Evolutionary conservation across 2,113 vertebrate species (phyloP), one percentile per base, ranked within the genome.

Genomic region (Ascaphus truei): DNA sequence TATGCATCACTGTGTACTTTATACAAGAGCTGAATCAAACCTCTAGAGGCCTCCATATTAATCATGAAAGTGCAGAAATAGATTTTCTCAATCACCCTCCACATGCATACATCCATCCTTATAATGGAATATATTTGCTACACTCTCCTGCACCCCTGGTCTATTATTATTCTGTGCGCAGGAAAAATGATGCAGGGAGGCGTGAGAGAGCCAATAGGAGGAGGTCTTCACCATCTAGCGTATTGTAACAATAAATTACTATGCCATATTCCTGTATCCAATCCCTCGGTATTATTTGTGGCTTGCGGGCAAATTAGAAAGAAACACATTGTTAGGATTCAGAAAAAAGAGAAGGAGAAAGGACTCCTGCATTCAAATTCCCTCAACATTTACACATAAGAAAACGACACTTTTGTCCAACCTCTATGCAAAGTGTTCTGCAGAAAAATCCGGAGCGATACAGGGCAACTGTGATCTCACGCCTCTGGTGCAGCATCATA

Each of bases 201-300:
- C 43, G 43, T 48, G n/a, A 75, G 56, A 68, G 75, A 76, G 66
- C 65, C 79, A 83, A 77, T 15, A 65, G 62, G 43, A 63, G 71
- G 3, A 31, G 66, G 65, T 13, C 25, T 8, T 37, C 50, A 48
- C 55, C 58, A 58, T 68, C 55, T 50, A 47, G 55, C 30, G 43
- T 56, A 69, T 37, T 69, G 66, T 69, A 50, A 60, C 56, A 60
- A 59, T 69, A 69, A 69, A 59, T 69, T 37, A 50, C 33, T 16
- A 36, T 48, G 47, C 53, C 29, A 27, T 58, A 34, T 51, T 23
- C 33, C 27, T 31, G 41, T 48, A 10, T 30, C 31, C 55, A 50
- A 23, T 26, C 41, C 31, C 22, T 13, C 10, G 30, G 27, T 59
- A 47, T 59, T 51, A 58, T 50, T 27, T 48, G 66, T 37, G 59